Evolutionary conservation across 2,888 invertebrate species (phyloP).

Genomic region (Monoplex corrugatus): DNA sequence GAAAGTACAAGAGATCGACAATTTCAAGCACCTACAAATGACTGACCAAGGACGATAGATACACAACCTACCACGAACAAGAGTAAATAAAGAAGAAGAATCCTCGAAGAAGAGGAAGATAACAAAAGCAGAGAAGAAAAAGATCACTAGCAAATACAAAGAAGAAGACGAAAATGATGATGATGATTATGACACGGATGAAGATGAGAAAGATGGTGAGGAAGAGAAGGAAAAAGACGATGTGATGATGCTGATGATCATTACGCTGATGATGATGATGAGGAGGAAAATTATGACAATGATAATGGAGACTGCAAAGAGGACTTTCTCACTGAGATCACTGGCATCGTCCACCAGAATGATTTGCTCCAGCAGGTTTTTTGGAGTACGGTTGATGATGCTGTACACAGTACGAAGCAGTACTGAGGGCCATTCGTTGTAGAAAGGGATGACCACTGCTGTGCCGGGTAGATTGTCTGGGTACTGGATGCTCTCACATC

Average conservation of each 20-base stretch:
- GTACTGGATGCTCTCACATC: slow-evolving; percentile 62
- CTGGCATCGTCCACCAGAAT: slow-evolving; percentile 73
- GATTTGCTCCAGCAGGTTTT: slow-evolving; percentile 65
- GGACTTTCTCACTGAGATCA: slow-evolving; percentile 61
- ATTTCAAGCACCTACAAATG: too few species aligned
- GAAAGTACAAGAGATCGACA: too few species aligned
- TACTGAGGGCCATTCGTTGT: slow-evolving; percentile 73
- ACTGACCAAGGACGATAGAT: too few species aligned
- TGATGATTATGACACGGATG: too few species aligned
- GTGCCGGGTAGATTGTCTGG: slow-evolving; percentile 65
- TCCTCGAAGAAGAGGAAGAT: background rate
- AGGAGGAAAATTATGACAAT: background rate
- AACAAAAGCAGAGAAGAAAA: too few species aligned
- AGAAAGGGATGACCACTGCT: slow-evolving; percentile 69
- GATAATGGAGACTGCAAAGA: background rate
- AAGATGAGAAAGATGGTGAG: background rate
- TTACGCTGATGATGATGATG: too few species aligned
- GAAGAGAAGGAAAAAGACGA: too few species aligned
- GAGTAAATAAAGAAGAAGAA: background rate
- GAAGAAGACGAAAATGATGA: background rate
- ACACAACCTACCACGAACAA: too few species aligned
- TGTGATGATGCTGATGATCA: background rate
- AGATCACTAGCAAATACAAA: too few species aligned
- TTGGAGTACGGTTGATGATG: slow-evolving; percentile 70
- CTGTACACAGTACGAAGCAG: slow-evolving; percentile 72